phyloP scores from a whole-genome alignment of 1,140 invertebrate genomes.

The Zaprionus capensis region DNA sequence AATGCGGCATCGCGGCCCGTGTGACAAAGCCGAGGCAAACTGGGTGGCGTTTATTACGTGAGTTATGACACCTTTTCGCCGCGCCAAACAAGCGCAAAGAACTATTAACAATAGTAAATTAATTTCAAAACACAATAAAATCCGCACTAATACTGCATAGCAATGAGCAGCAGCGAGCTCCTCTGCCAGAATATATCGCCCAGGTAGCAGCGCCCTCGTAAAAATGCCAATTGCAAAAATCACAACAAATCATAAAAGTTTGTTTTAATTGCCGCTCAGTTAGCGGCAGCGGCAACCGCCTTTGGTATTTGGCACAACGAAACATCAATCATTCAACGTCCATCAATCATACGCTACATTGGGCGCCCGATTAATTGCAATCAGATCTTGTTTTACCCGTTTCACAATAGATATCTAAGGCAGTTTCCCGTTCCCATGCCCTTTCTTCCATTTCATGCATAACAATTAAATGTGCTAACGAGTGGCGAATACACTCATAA shows the following conservation, averaged over 20 bases:
- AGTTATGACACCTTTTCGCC: conserved; percentile 67
- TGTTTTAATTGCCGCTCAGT: conserved; percentile 62
- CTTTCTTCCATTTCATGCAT: neutral
- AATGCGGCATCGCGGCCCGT: conserved; percentile 18
- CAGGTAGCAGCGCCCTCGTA: conserved; percentile 71
- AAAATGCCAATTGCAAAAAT: conserved; percentile 77
- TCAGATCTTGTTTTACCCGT: neutral
- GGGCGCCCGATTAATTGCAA: conserved; percentile 2
- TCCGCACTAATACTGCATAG: conserved; percentile 64
- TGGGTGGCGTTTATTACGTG: conserved; percentile 71
- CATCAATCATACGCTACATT: conserved; percentile 42
- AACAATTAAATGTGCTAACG: neutral
- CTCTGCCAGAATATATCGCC: conserved; percentile 3
- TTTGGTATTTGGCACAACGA: conserved; percentile 36
- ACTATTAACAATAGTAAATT: conserved; percentile 75
- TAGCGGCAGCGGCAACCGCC: conserved; percentile 26
- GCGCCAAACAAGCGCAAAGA: conserved; percentile 26
- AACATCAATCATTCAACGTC: conserved; percentile 57
- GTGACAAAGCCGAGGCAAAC: conserved; percentile 66
- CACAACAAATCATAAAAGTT: conserved; percentile 80
- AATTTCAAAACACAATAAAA: conserved; percentile 74
- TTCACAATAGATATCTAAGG: neutral
- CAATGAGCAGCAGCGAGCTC: conserved; percentile 40
- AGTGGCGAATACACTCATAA: conserved; percentile 20
- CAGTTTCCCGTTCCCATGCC: neutral